These are phyloP conservation scores for Batillaria attramentaria DNA, from an alignment of 1,140 invertebrate genomes.

Conservation along the genomic window DNA sequence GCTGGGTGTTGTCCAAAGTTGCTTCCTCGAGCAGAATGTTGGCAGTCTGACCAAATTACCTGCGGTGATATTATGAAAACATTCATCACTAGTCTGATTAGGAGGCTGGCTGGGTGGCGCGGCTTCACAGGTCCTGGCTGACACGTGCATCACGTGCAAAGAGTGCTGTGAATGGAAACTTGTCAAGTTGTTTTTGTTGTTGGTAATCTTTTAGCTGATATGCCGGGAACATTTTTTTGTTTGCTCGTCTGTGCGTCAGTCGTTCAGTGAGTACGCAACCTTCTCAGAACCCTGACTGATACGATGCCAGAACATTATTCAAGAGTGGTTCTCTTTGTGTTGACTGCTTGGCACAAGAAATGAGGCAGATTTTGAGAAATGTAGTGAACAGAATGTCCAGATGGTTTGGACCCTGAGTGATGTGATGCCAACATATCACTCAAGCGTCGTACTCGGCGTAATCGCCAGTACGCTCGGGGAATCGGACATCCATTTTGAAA, in stretches of 20 bases:
- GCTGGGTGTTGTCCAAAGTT: background rate
- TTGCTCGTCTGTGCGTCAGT: background rate
- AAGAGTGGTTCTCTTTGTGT: too few relatives aligned
- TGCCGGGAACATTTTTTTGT: background rate
- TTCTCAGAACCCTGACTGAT: background rate
- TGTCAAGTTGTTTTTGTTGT: background rate
- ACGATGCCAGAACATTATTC: too few relatives aligned
- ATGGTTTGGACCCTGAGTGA: too few relatives aligned
- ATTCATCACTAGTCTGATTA: slow-evolving; percentile 1
- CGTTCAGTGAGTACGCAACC: background rate
- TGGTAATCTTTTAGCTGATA: background rate
- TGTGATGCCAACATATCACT: too few relatives aligned
- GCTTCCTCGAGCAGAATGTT: background rate
- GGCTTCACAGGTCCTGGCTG: background rate
- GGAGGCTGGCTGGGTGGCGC: background rate
- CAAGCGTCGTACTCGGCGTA: too few relatives aligned
- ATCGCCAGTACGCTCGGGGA: too few relatives aligned
- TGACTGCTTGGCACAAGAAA: too few relatives aligned
- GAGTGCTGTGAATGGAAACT: background rate
- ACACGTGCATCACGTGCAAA: background rate
- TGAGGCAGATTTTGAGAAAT: too few relatives aligned
- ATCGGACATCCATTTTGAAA: too few relatives aligned
- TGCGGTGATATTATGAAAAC: slow-evolving; percentile 6
- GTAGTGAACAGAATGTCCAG: too few relatives aligned
- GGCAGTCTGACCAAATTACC: background rate